A percentile compares a stretch with the other conserved stretches of the same genome.
These are phyloP conservation scores for Siniperca chuatsi DNA, from an alignment of 2,113 vertebrate species.

Conservation along the genomic window DNA sequence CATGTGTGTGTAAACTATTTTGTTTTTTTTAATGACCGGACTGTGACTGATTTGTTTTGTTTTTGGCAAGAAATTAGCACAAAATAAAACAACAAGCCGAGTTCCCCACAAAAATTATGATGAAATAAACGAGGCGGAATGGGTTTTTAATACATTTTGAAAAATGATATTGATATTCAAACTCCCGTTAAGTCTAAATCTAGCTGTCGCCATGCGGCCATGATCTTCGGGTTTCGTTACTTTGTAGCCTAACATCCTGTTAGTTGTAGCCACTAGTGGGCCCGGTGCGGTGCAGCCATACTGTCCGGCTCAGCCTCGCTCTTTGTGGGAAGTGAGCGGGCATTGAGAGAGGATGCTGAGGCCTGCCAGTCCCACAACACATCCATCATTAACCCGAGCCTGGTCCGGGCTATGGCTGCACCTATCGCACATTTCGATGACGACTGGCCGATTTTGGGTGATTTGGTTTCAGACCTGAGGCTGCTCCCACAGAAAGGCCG, in stretches of 20 bases:
- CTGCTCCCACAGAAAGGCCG: conserved; percentile 70
- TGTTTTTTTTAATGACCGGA: neutral
- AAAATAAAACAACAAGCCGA: neutral
- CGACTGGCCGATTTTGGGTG: conserved; percentile 89
- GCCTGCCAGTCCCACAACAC: conserved; percentile 44
- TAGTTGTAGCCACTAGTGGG: conserved; percentile 31
- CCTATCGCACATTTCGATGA: conserved; percentile 85
- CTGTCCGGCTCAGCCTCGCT: conserved; percentile 19
- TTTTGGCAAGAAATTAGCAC: neutral
- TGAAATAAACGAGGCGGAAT: neutral
- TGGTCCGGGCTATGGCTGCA: conserved; percentile 87
- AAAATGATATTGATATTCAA: neutral
- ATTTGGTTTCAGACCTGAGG: conserved; percentile 69
- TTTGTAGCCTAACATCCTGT: neutral
- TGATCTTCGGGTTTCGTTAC: neutral
- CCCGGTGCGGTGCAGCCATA: conserved; percentile 36
- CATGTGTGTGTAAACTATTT: neutral
- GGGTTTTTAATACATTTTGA: neutral
- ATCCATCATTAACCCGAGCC: conserved; percentile 43
- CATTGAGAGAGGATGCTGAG: conserved; percentile 68
- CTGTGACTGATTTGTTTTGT: neutral
- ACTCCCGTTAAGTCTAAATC: neutral
- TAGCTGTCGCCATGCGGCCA: neutral
- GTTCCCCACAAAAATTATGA: neutral
- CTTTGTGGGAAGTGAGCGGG: conserved; percentile 21